A percentile compares a stretch with the other conserved stretches of the same genome.
Evolutionary conservation across 2,113 vertebrate species (phyloP).

Genomic region (Clupea harengus): DNA sequence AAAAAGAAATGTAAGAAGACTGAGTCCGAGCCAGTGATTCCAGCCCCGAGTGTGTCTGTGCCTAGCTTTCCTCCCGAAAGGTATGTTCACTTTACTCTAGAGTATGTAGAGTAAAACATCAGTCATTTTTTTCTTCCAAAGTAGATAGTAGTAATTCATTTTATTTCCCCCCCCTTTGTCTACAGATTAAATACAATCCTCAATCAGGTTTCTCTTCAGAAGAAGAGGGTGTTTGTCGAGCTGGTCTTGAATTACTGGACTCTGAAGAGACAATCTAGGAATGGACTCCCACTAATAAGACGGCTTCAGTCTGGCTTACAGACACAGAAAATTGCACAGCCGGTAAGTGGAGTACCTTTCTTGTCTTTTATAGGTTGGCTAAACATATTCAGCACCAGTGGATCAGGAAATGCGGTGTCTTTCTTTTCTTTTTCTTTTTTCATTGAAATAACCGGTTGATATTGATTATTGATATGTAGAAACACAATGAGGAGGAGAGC

Average conservation of each 20-base stretch:
- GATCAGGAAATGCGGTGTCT: background rate
- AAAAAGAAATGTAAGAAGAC: slow-evolving; percentile 82
- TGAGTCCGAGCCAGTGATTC: slow-evolving; percentile 75
- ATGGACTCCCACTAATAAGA: slow-evolving; percentile 88
- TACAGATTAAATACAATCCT: slow-evolving; percentile 91
- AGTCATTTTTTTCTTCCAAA: background rate
- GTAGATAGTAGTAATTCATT: background rate
- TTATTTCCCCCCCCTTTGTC: background rate
- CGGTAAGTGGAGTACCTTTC: slow-evolving; percentile 76
- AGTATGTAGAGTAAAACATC: background rate
- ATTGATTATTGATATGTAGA: slow-evolving; percentile 63
- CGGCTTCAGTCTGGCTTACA: slow-evolving; percentile 90
- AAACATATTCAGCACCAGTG: background rate
- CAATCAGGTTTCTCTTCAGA: slow-evolving; percentile 94
- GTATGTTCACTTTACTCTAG: slow-evolving; percentile 64
- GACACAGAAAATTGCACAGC: slow-evolving; percentile 83
- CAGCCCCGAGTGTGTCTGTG: slow-evolving; percentile 74
- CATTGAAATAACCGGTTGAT: background rate
- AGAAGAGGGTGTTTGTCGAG: slow-evolving; percentile 94
- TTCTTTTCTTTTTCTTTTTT: no score
- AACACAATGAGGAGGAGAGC: slow-evolving; percentile 87
- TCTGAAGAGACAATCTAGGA: slow-evolving; percentile 91
- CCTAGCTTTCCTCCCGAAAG: slow-evolving; percentile 89
- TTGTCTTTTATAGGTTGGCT: no score
- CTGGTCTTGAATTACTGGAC: slow-evolving; percentile 94